Evolutionary conservation across 2,888 invertebrate genomes (phyloP).

Genomic region (Podotricha telesiphe): DNA sequence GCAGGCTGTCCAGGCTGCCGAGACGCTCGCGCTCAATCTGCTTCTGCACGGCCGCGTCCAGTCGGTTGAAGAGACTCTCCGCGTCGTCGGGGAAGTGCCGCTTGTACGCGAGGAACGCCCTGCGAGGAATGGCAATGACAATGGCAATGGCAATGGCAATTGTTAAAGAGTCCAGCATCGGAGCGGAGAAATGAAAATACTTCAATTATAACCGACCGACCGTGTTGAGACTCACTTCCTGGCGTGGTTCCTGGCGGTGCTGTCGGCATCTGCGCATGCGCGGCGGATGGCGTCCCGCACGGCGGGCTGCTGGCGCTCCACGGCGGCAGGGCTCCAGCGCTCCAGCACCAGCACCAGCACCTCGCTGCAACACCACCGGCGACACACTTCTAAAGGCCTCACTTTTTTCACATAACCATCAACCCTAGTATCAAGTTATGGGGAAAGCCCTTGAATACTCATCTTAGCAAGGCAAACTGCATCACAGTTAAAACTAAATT

Average conservation of each 20-base stretch:
- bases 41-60: slow-evolving; percentile 89
- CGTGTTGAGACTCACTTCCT: slow-evolving; percentile 90
- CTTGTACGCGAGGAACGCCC: slow-evolving; percentile 93
- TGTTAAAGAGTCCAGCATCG: too few species aligned
- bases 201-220: neutral
- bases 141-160: too few species aligned
- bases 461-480: too few species aligned
- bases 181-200: too few species aligned
- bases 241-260: slow-evolving; percentile 91
- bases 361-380: slow-evolving; percentile 87
- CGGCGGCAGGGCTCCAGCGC: slow-evolving; percentile 91
- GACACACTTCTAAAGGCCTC: too few species aligned
- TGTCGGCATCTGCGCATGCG: slow-evolving; percentile 97
- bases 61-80: slow-evolving; percentile 90
- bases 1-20: slow-evolving; percentile 72
- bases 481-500: too few species aligned
- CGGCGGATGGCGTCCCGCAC: slow-evolving; percentile 93
- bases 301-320: slow-evolving; percentile 91
- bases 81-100: slow-evolving; percentile 96
- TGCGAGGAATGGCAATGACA: too few species aligned
- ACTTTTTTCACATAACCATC: too few species aligned
- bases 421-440: too few species aligned
- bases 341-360: slow-evolving; percentile 92
- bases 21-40: slow-evolving; percentile 82
- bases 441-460: too few species aligned